A percentile compares a stretch with the other conserved stretches of the same genome.
phyloP scores from a whole-genome alignment of 2,113 vertebrate species.

The Dicaeum eximium region DNA sequence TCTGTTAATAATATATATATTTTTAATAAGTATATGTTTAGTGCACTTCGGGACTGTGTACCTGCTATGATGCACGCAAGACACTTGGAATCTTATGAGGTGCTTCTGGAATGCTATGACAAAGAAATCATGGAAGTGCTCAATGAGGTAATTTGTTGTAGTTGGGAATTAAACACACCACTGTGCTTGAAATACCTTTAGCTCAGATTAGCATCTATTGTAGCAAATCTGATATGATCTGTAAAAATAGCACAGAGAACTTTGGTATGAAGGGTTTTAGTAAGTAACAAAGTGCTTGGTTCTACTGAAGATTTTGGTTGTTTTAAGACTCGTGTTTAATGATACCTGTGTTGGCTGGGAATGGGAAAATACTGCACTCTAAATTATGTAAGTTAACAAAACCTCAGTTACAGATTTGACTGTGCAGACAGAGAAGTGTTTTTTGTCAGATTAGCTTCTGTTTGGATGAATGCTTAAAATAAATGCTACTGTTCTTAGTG shows the following conservation, averaged over 20 bases:
- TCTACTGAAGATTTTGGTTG: neutral
- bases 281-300: neutral
- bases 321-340: neutral
- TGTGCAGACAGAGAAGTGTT: neutral
- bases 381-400: neutral
- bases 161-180: neutral
- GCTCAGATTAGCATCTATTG: neutral
- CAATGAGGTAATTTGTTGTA: constrained; percentile 80
- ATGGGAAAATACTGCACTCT: neutral
- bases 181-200: neutral
- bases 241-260: neutral
- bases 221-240: neutral
- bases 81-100: constrained; percentile 87
- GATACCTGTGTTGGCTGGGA: neutral
- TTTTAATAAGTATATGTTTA: constrained; percentile 92
- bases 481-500: neutral
- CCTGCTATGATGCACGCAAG: constrained; percentile 89
- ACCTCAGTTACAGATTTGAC: neutral
- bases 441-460: neutral
- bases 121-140: constrained; percentile 94
- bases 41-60: constrained; percentile 91
- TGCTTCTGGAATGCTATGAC: constrained; percentile 91
- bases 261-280: neutral
- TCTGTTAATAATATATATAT: neutral
- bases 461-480: neutral